phyloP scores from a whole-genome alignment of 2,797 vertebrate genomes.

The Telmatherina bonti region DNA sequence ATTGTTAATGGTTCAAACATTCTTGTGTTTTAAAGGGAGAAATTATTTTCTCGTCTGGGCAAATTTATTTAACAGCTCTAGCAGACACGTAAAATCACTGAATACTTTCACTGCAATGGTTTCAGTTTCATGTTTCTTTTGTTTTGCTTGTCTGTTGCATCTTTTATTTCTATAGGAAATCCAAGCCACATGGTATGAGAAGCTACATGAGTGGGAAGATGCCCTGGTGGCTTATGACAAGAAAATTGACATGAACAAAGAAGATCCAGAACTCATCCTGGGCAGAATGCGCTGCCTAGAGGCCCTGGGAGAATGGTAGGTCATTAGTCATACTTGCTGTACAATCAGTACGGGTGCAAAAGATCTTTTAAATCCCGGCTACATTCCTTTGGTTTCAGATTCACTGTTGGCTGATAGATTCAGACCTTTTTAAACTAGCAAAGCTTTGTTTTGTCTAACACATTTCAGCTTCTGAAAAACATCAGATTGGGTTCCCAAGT shows the following conservation, averaged over 20 bases:
- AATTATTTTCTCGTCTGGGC: too few relatives aligned
- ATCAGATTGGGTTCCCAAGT: conserved; percentile 2
- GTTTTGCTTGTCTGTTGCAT: neutral
- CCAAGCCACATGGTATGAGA: conserved; percentile 99
- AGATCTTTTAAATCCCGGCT: neutral
- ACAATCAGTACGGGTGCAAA: neutral
- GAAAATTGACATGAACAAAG: conserved; percentile 98
- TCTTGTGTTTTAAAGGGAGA: too few relatives aligned
- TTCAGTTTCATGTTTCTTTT: conserved; percentile 8
- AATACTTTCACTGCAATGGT: neutral
- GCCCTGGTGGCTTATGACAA: conserved; percentile 96
- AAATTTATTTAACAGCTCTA: too few relatives aligned
- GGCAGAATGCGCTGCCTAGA: conserved; percentile 98
- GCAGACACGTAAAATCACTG: too few relatives aligned
- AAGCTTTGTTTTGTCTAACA: neutral
- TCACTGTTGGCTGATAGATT: neutral
- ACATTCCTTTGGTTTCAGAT: neutral
- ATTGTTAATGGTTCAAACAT: too few relatives aligned
- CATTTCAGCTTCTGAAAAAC: conserved; percentile 5
- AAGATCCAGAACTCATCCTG: conserved; percentile 96
- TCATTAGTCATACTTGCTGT: conserved; percentile 15
- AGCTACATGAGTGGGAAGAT: conserved; percentile 98
- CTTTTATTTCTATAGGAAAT: conserved; percentile 87
- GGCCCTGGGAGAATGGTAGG: conserved; percentile 97
- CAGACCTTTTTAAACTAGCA: neutral